Conservation (phyloP, 1,140 invertebrate species). For the Arctopsyche grandis region DNA sequence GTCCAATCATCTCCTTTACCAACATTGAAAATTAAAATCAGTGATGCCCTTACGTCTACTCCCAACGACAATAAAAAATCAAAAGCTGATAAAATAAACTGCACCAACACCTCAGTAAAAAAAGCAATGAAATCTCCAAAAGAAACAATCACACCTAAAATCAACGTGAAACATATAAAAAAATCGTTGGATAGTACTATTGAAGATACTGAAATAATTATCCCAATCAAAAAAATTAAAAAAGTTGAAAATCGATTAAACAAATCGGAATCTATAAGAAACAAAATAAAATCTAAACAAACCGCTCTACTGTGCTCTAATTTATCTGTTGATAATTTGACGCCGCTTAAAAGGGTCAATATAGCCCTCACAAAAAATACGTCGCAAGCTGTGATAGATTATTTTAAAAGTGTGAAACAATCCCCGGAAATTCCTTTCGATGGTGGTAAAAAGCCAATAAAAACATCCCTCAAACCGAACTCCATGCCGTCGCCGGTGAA, state of each 20-base stretch:
- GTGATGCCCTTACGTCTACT: background rate
- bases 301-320: slow-evolving; percentile 10
- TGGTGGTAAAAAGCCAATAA: slow-evolving; percentile 71
- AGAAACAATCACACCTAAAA: background rate
- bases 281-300: slow-evolving; percentile 35
- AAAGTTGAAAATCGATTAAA: slow-evolving; percentile 34
- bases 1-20: too few species aligned
- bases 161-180: background rate
- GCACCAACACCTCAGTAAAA: background rate
- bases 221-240: slow-evolving; percentile 47
- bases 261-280: slow-evolving; percentile 32
- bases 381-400: slow-evolving; percentile 75
- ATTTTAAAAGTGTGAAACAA: slow-evolving; percentile 72
- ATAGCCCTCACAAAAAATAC: slow-evolving; percentile 75
- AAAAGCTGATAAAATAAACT: background rate
- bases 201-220: slow-evolving; percentile 46
- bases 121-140: background rate
- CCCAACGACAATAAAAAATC: background rate
- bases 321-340: slow-evolving; percentile 35
- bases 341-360: slow-evolving; percentile 67
- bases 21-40: background rate
- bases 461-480: slow-evolving; percentile 75
- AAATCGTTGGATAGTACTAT: background rate
- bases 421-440: slow-evolving; percentile 81
- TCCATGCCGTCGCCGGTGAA: slow-evolving; percentile 77